These are phyloP conservation scores for Numida meleagris DNA, from an alignment of 2,113 vertebrate genomes.

Conservation along the genomic window DNA sequence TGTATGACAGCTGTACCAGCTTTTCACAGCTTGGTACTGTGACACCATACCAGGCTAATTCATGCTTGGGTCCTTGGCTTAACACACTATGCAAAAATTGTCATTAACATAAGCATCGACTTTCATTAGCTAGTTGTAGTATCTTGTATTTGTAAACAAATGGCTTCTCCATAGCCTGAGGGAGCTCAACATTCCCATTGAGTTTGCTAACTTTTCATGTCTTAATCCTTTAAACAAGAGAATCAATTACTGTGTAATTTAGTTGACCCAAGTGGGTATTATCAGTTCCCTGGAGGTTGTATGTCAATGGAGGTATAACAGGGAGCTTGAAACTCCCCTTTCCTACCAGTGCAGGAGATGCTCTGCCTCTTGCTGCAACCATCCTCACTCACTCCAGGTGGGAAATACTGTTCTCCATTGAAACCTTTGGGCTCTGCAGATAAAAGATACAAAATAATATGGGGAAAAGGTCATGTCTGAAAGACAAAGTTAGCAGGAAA, in stretches of 20 bases:
- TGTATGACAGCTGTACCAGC: too few species aligned
- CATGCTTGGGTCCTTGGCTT: not conserved
- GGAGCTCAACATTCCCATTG: not conserved
- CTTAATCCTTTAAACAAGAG: not conserved
- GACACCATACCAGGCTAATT: not conserved
- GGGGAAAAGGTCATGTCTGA: not conserved
- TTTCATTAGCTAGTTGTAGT: not conserved
- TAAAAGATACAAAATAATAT: not conserved
- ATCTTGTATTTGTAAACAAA: not conserved
- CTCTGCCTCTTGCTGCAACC: not conserved
- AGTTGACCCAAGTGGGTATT: not conserved
- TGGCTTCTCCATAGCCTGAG: not conserved
- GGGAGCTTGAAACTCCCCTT: not conserved
- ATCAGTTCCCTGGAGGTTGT: not conserved
- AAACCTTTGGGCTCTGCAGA: not conserved
- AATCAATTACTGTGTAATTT: not conserved
- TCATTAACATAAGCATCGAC: not conserved
- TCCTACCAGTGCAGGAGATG: not conserved
- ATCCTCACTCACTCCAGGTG: not conserved
- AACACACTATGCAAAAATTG: not conserved
- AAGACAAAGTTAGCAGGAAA: not conserved
- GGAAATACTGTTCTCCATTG: not conserved
- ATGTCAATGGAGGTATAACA: rapidly evolving
- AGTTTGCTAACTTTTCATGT: not conserved
- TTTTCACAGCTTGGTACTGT: not conserved